Evolutionary conservation across 2,888 invertebrate species (phyloP).

Genomic region (Osedax frankpressi): DNA sequence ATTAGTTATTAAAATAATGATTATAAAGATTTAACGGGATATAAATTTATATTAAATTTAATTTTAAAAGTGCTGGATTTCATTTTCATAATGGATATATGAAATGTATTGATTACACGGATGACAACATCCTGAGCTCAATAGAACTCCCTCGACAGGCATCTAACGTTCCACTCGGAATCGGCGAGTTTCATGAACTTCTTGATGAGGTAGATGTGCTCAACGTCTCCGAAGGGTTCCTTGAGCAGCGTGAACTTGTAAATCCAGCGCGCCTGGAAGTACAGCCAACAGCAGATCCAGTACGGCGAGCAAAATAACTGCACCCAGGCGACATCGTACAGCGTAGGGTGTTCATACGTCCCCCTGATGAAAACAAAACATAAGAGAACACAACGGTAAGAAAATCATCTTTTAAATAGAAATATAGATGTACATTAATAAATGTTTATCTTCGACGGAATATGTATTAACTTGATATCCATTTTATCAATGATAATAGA

Average conservation of each 20-base stretch:
- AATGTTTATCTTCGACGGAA: too few relatives aligned
- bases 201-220: conserved; percentile 70
- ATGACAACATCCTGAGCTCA: too few relatives aligned
- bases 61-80: too few relatives aligned
- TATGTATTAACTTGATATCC: conserved; percentile 67
- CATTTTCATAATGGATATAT: too few relatives aligned
- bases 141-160: conserved; percentile 25
- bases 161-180: conserved; percentile 51
- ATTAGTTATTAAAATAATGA: too few relatives aligned
- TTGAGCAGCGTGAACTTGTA: conserved; percentile 65
- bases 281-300: conserved; percentile 54
- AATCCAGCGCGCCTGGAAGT: conserved; percentile 68
- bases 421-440: too few relatives aligned
- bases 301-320: conserved; percentile 69
- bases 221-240: conserved; percentile 66
- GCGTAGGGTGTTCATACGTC: conserved; percentile 68
- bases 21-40: too few relatives aligned
- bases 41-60: too few relatives aligned
- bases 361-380: too few relatives aligned
- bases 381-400: too few relatives aligned
- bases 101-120: too few relatives aligned
- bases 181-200: conserved; percentile 56
- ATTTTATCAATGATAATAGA: conserved; percentile 77
- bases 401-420: too few relatives aligned
- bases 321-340: conserved; percentile 67